Evolutionary conservation across 2,113 vertebrate genomes (phyloP).

Genomic region (Antigone vipio): DNA sequence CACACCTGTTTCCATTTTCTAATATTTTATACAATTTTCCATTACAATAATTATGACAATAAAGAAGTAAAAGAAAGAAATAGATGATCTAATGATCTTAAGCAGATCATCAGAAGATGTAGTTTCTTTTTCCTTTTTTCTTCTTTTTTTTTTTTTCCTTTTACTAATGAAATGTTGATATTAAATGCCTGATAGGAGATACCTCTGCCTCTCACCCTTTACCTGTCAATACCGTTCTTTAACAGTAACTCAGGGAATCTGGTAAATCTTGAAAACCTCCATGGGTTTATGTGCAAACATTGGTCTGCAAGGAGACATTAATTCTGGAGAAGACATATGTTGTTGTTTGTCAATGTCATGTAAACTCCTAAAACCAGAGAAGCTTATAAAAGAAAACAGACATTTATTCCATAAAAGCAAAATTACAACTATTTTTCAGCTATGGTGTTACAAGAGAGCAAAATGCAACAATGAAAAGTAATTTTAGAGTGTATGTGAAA

Average conservation of each 20-base stretch:
- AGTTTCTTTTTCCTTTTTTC: background rate
- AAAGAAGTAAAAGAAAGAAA: background rate
- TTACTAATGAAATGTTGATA: background rate
- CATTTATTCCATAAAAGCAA: background rate
- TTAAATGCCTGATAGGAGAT: background rate
- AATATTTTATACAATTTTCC: background rate
- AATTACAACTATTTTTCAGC: background rate
- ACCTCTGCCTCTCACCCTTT: background rate
- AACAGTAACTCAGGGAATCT: background rate
- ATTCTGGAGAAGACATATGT: background rate
- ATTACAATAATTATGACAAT: background rate
- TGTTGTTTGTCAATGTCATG: background rate
- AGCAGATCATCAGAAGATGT: background rate
- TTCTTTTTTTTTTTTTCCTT: too few species aligned
- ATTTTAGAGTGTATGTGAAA: background rate
- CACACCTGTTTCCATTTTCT: background rate
- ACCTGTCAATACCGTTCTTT: background rate
- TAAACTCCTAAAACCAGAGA: background rate
- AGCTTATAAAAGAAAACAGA: background rate
- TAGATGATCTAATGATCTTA: background rate
- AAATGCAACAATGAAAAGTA: background rate
- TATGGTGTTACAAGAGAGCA: background rate
- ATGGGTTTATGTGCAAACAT: background rate
- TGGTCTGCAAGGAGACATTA: background rate
- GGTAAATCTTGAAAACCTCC: background rate